Base-by-base conservation (phyloP, 2,797 vertebrate species). In the Alca torda region DNA sequence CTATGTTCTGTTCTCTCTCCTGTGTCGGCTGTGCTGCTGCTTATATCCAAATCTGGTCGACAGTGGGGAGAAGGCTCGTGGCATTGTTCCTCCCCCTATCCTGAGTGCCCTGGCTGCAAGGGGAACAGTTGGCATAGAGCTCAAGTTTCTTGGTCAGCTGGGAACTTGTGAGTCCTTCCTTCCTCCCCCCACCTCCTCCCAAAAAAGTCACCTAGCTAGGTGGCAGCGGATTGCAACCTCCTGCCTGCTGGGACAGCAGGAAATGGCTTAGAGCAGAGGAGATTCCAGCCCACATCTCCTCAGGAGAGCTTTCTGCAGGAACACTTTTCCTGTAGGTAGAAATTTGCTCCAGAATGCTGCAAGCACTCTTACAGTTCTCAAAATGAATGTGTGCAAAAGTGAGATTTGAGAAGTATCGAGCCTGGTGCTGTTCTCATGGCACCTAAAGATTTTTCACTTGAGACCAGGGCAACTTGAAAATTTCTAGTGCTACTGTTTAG, bases 81-180 rank as follows among this genome's bases (percentile, higher is more conserved):
- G 61, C 14, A 15, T 57, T 20, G 1, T 84, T 77, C 60, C 56
- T 85, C 64, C 63, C 59, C 23, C 78, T 68, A 23, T 77, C 51
- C 87, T 17, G 5, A 51, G 25, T 41, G 41, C 54, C 24, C 53
- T 24, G 45, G 9, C 37, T 91, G 63, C 59, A 54, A 54, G 43
- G 33, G 65, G 46, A 86, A 25, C 85, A 91, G 80, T 31, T 95
- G 94, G 88, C 59, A 56, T 13, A 43, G 70, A 91, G 93, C 65
- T 87, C 84, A 76, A 16, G 46, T 94, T 94, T 93, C 87, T 90
- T 78, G 63, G 85, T 89, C 80, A 84, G 69, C 88, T 93, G 79
- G 80, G 61, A 91, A 43, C 87, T 78, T 90, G 51, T 77, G 41
- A 37, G 57, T 81, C 74, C 50, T 93, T 95, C 87, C 92, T 97